phyloP scores from a whole-genome alignment of 1,140 invertebrate species.

The Ceratoteleas bidentatus region DNA sequence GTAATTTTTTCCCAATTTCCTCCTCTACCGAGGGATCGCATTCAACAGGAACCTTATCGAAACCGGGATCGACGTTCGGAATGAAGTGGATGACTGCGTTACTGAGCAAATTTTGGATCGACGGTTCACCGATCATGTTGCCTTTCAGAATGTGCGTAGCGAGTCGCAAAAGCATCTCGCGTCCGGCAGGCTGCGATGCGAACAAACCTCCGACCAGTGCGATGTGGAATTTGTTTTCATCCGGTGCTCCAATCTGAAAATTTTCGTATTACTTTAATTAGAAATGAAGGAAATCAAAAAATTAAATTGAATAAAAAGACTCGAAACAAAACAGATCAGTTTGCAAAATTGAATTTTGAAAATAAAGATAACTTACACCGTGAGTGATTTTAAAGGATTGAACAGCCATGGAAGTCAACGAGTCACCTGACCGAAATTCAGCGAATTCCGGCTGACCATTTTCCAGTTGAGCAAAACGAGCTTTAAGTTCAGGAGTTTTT shows the following conservation, averaged over 20 bases:
- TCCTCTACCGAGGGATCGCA: slow-evolving; percentile 80
- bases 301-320: too few species aligned
- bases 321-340: too few species aligned
- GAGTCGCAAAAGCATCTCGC: slow-evolving; percentile 91
- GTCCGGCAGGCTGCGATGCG: slow-evolving; percentile 90
- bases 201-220: slow-evolving; percentile 92
- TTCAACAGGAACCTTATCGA: slow-evolving; percentile 78
- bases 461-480: slow-evolving; percentile 85
- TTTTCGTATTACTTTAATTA: too few species aligned
- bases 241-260: slow-evolving; percentile 86
- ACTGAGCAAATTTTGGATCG: slow-evolving; percentile 85
- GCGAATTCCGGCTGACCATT: slow-evolving; percentile 84
- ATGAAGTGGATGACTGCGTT: slow-evolving; percentile 90
- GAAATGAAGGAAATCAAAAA: too few species aligned
- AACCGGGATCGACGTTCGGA: slow-evolving; percentile 85
- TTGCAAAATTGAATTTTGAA: too few species aligned
- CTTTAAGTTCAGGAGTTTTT: slow-evolving; percentile 84
- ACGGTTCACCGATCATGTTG: slow-evolving; percentile 84
- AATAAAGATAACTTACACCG: too few species aligned
- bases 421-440: slow-evolving; percentile 84
- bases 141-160: slow-evolving; percentile 90
- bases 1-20: slow-evolving; percentile 83
- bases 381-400: slow-evolving; percentile 85
- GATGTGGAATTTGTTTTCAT: slow-evolving; percentile 91
- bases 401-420: slow-evolving; percentile 83